Conservation (phyloP, 2,888 invertebrate species). For the Drosophila colorata region DNA sequence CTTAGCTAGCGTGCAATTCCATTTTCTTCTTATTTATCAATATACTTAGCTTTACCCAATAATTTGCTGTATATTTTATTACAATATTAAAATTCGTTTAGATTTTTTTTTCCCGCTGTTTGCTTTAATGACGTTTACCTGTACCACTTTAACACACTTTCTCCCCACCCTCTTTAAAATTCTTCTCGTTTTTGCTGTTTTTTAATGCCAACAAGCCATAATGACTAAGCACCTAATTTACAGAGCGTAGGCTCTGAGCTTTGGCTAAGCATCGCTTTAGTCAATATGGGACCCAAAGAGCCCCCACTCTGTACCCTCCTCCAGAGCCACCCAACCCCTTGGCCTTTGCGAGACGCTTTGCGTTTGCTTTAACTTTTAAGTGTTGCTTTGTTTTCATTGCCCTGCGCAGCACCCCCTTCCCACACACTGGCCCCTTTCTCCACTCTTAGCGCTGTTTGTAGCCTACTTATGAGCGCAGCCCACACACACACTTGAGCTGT, state of each 20-base stretch:
- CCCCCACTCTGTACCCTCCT: neutral
- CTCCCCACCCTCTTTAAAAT: slow-evolving; percentile 1
- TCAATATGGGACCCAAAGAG: slow-evolving; percentile 44
- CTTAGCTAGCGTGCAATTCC: no score
- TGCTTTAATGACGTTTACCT: neutral
- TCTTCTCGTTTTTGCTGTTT: slow-evolving; percentile 11
- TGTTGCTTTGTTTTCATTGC: slow-evolving; percentile 73
- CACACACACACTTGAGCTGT: slow-evolving; percentile 50
- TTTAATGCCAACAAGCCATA: slow-evolving; percentile 50
- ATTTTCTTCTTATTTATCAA: no score
- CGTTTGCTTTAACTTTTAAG: slow-evolving; percentile 73
- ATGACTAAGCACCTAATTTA: slow-evolving; percentile 62
- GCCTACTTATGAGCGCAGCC: slow-evolving; percentile 56
- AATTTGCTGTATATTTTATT: no score
- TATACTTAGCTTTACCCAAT: no score
- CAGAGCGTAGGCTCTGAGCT: slow-evolving; percentile 32
- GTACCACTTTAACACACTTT: neutral
- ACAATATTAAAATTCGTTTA: no score
- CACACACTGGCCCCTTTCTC: neutral
- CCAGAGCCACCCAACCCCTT: slow-evolving; percentile 3
- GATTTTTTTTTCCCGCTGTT: neutral
- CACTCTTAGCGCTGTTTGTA: slow-evolving; percentile 38
- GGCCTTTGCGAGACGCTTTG: slow-evolving; percentile 35
- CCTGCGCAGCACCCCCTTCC: neutral
- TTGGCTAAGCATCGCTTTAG: slow-evolving; percentile 30